Conservation (phyloP, 1,140 invertebrate genomes). For the Eueides isabella region DNA sequence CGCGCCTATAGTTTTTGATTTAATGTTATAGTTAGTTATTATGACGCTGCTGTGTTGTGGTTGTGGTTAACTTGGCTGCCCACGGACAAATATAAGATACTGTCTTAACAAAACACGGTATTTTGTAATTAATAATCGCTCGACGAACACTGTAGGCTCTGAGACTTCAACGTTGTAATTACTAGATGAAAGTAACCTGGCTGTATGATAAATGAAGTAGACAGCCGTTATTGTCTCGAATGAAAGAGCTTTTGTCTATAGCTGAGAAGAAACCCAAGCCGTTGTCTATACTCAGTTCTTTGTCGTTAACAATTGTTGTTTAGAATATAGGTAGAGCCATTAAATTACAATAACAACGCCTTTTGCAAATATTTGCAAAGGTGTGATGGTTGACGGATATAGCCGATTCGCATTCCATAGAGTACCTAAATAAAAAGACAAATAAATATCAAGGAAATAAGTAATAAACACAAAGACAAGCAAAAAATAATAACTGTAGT, state of each 20-base stretch:
- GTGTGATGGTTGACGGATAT: background rate
- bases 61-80: constrained; percentile 38
- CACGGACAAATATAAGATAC: constrained; percentile 23
- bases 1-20: constrained; percentile 48
- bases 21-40: constrained; percentile 46
- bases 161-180: constrained; percentile 65
- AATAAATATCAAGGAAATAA: too few species aligned
- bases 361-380: constrained; percentile 41
- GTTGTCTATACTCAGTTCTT: constrained; percentile 74
- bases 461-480: too few species aligned
- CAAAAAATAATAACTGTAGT: too few species aligned
- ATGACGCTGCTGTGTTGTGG: constrained; percentile 44
- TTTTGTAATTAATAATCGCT: constrained; percentile 10
- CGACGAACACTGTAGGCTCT: background rate
- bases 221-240: constrained; percentile 68
- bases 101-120: background rate
- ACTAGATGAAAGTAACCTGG: constrained; percentile 78
- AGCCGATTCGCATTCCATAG: background rate
- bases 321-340: constrained; percentile 59
- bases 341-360: constrained; percentile 50
- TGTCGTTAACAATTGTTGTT: constrained; percentile 72
- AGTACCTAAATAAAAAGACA: too few species aligned
- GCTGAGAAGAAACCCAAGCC: constrained; percentile 65
- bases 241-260: constrained; percentile 78
- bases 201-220: constrained; percentile 78